These are phyloP conservation scores for Corydoras sp. DNA, from an alignment of 2,113 vertebrate species.

Conservation along the genomic window DNA sequence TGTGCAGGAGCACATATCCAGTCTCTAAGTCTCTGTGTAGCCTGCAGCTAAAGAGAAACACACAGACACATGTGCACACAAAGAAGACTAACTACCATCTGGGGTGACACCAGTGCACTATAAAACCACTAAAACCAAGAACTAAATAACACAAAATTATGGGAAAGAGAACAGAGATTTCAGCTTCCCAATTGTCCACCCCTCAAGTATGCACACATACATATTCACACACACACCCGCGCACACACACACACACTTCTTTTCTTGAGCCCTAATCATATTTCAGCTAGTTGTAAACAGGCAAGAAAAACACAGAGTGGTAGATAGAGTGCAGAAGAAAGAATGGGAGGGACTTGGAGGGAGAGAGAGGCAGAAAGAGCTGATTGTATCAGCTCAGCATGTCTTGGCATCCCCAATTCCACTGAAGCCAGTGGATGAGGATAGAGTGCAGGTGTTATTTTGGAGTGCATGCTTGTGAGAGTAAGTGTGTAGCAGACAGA, in stretches of 20 bases:
- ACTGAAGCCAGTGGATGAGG: slow-evolving; percentile 24
- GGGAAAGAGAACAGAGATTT: slow-evolving; percentile 4
- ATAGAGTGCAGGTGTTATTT: slow-evolving; percentile 31
- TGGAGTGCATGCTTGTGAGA: slow-evolving; percentile 25
- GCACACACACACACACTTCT: slow-evolving; percentile 9
- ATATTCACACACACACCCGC: slow-evolving; percentile 8
- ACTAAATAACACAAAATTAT: slow-evolving; percentile 33
- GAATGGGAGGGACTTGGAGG: background rate
- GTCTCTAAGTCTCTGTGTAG: slow-evolving; percentile 14
- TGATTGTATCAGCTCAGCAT: slow-evolving; percentile 34
- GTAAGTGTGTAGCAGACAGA: slow-evolving; percentile 6
- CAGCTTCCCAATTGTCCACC: background rate
- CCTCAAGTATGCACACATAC: slow-evolving; percentile 1
- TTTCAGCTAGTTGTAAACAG: slow-evolving; percentile 6
- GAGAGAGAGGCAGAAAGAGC: slow-evolving; percentile 5
- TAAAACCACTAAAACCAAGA: slow-evolving; percentile 33
- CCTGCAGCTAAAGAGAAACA: slow-evolving; percentile 15
- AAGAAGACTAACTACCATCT: slow-evolving; percentile 24
- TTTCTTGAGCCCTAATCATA: slow-evolving; percentile 17
- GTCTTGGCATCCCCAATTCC: slow-evolving; percentile 24
- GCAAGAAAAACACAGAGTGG: background rate
- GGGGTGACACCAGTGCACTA: slow-evolving; percentile 21
- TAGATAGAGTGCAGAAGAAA: background rate
- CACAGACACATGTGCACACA: slow-evolving; percentile 5
- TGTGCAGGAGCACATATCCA: slow-evolving; percentile 13